Evolutionary conservation across 1,140 invertebrate species (phyloP), one percentile per base, ranked within the genome.

Genomic region (Aphaenogaster ashmeadi): DNA sequence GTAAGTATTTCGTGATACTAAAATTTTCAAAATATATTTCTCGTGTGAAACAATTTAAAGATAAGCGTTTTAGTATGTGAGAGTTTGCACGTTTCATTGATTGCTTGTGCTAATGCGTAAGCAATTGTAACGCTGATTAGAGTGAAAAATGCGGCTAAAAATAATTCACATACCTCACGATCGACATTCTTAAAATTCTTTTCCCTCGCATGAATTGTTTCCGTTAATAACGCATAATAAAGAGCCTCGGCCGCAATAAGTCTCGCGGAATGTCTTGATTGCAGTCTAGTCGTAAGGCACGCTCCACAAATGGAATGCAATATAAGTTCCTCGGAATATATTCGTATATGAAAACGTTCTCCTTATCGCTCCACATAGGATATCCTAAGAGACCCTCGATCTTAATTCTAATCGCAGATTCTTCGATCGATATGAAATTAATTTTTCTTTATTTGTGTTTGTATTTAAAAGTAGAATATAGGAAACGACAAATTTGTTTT

Each of bases 241-340:
- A 72, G 81, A 54, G 27, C 9, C 56, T 21, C 80, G 33, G 50
- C 27, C 60, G 78, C 81, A 92, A 88, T 90, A 92, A 87, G 8
- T 79, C 18, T 54, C 58, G 27, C 38, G 94, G 94, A 94, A 95
- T 95, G 95, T 95, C 93, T 94, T 94, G 93, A 94, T 95, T 94
- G 78, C 88, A 90, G 87, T 87, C 87, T 54, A 77, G 88, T 87
- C 89, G 78, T 83, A 72, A 87, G 78, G 88, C 91, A 90, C 89
- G 93, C 87, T 56, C 84, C 75, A 44, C 72, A 75, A 83, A 69
- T 79, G 93, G 94, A 94, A 94, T 95, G 94, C 92, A 94, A 94
- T 95, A 94, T 93, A 81, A 44, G 33, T 77, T 54, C 74, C 60
- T 54, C 36, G 72, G 78, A 58, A 56, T 44, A 44, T 75, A 89